Conservation (phyloP, 2,888 invertebrate species). For the Acleris sparsana region DNA sequence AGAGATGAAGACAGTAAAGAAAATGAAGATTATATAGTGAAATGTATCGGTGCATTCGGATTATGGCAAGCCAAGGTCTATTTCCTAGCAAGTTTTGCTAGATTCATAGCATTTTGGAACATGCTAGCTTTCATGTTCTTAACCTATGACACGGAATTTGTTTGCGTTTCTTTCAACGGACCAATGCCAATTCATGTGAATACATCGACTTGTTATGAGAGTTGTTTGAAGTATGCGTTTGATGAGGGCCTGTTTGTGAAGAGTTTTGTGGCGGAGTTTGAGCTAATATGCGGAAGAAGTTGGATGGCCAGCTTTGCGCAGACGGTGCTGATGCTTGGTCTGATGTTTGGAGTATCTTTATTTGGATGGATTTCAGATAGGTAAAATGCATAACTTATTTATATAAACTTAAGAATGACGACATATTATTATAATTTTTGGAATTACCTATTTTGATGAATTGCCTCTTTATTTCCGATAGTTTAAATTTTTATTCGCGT, state of each 20-base stretch:
- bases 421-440: background rate
- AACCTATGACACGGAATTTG: conserved; percentile 55
- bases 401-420: background rate
- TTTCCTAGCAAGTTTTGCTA: conserved; percentile 42
- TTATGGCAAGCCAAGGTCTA: conserved; percentile 53
- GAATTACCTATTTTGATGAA: too few species aligned
- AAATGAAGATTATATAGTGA: conserved; percentile 58
- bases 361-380: conserved; percentile 68
- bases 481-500: too few species aligned
- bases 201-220: conserved; percentile 57
- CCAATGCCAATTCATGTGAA: conserved; percentile 42
- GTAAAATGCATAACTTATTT: conserved; percentile 49
- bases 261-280: conserved; percentile 55
- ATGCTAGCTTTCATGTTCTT: conserved; percentile 54
- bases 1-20: conserved; percentile 19
- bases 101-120: conserved; percentile 55
- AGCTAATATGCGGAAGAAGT: conserved; percentile 54
- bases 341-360: conserved; percentile 52
- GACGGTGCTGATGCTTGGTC: conserved; percentile 57
- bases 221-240: conserved; percentile 55
- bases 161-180: conserved; percentile 49
- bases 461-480: too few species aligned
- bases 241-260: conserved; percentile 48
- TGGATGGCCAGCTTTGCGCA: conserved; percentile 64
- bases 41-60: conserved; percentile 60